Evolutionary conservation across 2,888 invertebrate species (phyloP).

Genomic region (Leptogaster cylindrica): DNA sequence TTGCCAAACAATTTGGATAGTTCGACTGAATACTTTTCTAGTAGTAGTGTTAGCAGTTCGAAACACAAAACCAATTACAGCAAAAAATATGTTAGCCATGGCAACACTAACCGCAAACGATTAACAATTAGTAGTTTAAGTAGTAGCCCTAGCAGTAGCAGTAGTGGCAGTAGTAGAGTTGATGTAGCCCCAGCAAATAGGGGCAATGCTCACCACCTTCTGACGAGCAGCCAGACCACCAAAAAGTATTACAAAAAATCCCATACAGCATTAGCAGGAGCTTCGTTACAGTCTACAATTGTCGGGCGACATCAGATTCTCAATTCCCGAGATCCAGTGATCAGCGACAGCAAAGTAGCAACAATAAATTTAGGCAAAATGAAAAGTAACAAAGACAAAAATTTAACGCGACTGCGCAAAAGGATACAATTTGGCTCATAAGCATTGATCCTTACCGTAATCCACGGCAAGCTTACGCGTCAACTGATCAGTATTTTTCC

Average conservation of each 20-base stretch:
- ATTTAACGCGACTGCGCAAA: conserved; percentile 7
- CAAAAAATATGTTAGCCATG: conserved; percentile 29
- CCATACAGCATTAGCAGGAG: conserved; percentile 3
- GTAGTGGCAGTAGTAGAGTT: background rate
- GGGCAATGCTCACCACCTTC: background rate
- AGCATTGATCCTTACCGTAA: too few relatives aligned
- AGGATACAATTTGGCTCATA: conserved; percentile 1
- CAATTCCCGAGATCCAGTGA: background rate
- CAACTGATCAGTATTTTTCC: conserved; percentile 34
- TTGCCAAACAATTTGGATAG: conserved; percentile 51
- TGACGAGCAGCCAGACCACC: background rate
- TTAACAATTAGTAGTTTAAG: conserved; percentile 16
- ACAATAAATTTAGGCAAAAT: conserved; percentile 8
- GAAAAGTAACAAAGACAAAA: conserved; percentile 19
- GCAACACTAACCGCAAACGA: conserved; percentile 10
- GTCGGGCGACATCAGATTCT: background rate
- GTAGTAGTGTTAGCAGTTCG: conserved; percentile 49
- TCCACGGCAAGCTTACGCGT: background rate
- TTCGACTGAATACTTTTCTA: conserved; percentile 52
- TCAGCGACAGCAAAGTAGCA: conserved; percentile 11
- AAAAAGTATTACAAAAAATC: conserved; percentile 35
- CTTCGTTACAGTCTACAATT: conserved; percentile 7
- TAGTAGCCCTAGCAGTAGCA: conserved; percentile 23
- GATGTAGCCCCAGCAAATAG: background rate
- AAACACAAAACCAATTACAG: conserved; percentile 48